Evolutionary conservation across 2,113 vertebrate genomes (phyloP).

Genomic region (Picathartes gymnocephalus): DNA sequence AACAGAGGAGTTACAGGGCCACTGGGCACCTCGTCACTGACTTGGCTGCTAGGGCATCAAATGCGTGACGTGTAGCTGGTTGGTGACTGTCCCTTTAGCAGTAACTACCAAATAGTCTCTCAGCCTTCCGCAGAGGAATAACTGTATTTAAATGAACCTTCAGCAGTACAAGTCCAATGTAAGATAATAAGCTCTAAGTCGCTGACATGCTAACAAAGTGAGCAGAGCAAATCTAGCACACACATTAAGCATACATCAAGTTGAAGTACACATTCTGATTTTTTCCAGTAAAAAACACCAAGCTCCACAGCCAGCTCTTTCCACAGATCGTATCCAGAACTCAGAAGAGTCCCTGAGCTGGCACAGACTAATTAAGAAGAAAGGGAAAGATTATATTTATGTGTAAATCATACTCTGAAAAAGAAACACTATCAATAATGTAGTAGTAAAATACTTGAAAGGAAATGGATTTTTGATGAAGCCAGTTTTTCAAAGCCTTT

Average conservation of each 20-base stretch:
- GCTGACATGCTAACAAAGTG: not conserved
- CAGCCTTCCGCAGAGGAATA: not conserved
- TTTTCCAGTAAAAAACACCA: not conserved
- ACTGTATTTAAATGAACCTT: not conserved
- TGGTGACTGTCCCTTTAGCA: not conserved
- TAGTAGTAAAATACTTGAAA: conserved; percentile 47
- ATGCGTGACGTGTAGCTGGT: fast-evolving
- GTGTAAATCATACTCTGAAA: not conserved
- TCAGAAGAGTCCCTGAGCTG: not conserved
- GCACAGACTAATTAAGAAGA: conserved; percentile 10
- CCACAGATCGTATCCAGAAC: not conserved
- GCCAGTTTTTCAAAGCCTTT: conserved; percentile 24
- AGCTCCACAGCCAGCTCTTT: not conserved
- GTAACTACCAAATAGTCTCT: not conserved
- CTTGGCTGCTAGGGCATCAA: not conserved
- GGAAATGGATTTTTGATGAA: conserved; percentile 51
- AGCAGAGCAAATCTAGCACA: not conserved
- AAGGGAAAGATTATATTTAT: not conserved
- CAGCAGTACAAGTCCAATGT: not conserved
- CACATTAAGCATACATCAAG: not conserved
- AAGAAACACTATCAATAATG: conserved; percentile 42
- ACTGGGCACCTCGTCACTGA: not conserved
- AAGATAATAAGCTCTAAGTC: not conserved
- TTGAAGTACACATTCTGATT: not conserved
- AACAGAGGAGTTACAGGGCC: not conserved